Evolutionary conservation across 1,140 invertebrate genomes (phyloP).

Genomic region (Drosophila pseudoananassae): DNA sequence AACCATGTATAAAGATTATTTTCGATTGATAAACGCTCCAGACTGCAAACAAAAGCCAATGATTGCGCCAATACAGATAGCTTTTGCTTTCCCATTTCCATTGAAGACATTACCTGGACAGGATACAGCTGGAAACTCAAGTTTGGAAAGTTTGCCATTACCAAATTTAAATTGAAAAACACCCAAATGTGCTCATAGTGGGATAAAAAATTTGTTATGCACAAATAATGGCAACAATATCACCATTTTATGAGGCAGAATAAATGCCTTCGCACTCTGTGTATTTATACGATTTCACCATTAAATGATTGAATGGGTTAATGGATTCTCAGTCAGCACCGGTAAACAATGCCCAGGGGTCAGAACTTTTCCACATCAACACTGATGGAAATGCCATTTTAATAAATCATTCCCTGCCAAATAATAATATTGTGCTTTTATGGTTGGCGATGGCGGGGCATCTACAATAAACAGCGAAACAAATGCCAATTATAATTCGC

Average conservation of each 20-base stretch:
- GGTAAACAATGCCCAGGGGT: slow-evolving; percentile 28
- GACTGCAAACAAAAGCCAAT: slow-evolving; percentile 11
- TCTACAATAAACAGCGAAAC: slow-evolving; percentile 20
- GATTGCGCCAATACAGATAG: slow-evolving; percentile 4
- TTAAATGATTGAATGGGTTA: slow-evolving; percentile 46
- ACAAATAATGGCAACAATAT: slow-evolving; percentile 51
- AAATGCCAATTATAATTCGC: slow-evolving; percentile 38
- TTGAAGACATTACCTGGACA: too few relatives aligned
- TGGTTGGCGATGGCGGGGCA: not conserved
- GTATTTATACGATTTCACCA: slow-evolving; percentile 41
- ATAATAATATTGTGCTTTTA: not conserved
- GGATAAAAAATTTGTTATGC: slow-evolving; percentile 11
- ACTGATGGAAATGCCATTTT: slow-evolving; percentile 23
- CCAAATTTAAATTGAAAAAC: not conserved
- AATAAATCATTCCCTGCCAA: slow-evolving; percentile 26
- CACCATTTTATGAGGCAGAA: slow-evolving; percentile 44
- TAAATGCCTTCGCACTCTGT: slow-evolving; percentile 53
- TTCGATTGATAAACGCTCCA: slow-evolving; percentile 40
- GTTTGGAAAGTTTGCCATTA: not conserved
- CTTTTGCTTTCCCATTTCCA: too few relatives aligned
- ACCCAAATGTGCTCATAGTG: not conserved
- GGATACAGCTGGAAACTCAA: too few relatives aligned
- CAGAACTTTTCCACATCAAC: slow-evolving; percentile 26
- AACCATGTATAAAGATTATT: slow-evolving; percentile 45
- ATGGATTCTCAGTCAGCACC: slow-evolving; percentile 23